Conservation (phyloP, 2,113 vertebrate genomes). For the Psephotus haematonotus region DNA sequence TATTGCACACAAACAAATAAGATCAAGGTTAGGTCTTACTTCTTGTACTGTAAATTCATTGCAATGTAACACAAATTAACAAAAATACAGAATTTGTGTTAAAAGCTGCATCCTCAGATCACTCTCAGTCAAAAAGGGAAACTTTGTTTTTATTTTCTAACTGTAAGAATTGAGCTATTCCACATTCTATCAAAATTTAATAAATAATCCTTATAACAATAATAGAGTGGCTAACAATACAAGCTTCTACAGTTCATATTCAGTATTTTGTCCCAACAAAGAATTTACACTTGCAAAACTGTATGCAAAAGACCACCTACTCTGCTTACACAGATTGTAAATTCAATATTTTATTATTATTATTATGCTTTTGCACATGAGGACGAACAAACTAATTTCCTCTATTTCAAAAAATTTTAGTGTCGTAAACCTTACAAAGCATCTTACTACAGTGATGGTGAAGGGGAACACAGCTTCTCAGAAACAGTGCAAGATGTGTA, state of each 20-base stretch:
- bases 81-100: background rate
- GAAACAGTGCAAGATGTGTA: background rate
- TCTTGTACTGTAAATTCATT: background rate
- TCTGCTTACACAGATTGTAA: background rate
- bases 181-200: background rate
- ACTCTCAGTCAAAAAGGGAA: background rate
- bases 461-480: background rate
- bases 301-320: background rate
- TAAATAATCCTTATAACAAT: background rate
- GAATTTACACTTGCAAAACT: background rate
- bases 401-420: background rate
- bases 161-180: background rate
- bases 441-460: background rate
- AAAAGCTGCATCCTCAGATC: background rate
- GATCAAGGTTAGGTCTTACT: background rate
- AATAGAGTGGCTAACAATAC: background rate
- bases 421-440: background rate
- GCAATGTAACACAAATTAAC: background rate
- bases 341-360: background rate
- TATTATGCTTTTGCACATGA: background rate
- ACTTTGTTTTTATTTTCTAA: background rate
- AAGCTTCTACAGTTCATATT: background rate
- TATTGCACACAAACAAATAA: background rate
- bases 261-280: background rate
- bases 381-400: background rate